These are phyloP conservation scores for Sapayoa aenigma DNA, from an alignment of 2,113 vertebrate genomes.

Conservation along the genomic window DNA sequence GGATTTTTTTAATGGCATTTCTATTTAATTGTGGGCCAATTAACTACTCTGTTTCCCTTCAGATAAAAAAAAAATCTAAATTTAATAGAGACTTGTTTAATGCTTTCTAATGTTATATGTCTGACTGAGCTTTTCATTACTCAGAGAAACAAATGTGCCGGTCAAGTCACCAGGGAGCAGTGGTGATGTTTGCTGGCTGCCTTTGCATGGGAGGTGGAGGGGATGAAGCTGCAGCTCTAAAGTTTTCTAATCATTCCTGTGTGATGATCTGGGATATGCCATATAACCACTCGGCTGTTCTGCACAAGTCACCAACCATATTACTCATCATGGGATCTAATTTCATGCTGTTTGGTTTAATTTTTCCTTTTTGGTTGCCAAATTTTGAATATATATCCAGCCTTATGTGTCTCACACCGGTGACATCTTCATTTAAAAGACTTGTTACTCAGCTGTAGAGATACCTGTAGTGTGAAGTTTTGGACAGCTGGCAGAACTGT, in stretches of 20 bases:
- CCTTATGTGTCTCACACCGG: not conserved
- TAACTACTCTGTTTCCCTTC: conserved; percentile 58
- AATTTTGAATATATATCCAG: not conserved
- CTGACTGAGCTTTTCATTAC: conserved; percentile 66
- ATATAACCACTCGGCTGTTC: not conserved
- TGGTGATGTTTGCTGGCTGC: not conserved
- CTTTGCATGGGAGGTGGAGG: not conserved
- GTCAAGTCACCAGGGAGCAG: conserved; percentile 1
- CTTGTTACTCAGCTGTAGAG: not conserved
- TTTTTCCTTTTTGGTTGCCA: not conserved
- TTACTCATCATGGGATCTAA: not conserved
- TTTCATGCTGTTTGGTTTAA: not conserved
- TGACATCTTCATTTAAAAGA: conserved; percentile 4
- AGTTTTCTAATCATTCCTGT: not conserved
- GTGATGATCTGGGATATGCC: not conserved
- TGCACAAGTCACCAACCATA: not conserved
- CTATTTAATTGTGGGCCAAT: conserved; percentile 63
- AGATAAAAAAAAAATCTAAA: conserved; percentile 47
- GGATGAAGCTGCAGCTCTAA: not conserved
- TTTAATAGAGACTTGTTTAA: conserved; percentile 58
- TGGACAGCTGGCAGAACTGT: not conserved
- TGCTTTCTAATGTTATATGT: conserved; percentile 51
- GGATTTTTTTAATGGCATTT: conserved; percentile 34
- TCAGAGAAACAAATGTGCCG: conserved; percentile 31
- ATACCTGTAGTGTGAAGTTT: not conserved